Evolutionary conservation across 2,797 vertebrate genomes (phyloP).

Genomic region (Menidia menidia): DNA sequence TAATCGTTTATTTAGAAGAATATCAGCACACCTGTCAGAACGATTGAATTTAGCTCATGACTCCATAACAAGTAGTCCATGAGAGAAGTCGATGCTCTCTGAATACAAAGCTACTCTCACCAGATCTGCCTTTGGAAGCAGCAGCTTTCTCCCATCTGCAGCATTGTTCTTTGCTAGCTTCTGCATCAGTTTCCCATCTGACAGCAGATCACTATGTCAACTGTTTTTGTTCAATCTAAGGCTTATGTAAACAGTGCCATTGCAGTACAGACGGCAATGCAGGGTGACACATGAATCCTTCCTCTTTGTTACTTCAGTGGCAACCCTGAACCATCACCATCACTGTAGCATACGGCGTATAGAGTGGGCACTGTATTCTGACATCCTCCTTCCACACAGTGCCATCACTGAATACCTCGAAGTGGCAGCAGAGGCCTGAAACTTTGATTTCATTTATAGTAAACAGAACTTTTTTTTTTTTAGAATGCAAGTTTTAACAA

Average conservation of each 20-base stretch:
- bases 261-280: neutral
- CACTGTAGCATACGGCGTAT: conserved; percentile 21
- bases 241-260: neutral
- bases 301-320: conserved; percentile 29
- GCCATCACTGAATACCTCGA: conserved; percentile 29
- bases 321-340: conserved; percentile 16
- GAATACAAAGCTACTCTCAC: neutral
- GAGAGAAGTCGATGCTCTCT: neutral
- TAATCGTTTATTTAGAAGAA: too few species aligned
- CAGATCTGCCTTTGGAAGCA: too few species aligned
- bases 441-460: conserved; percentile 18
- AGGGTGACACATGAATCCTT: conserved; percentile 26
- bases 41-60: too few species aligned
- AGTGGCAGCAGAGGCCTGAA: conserved; percentile 12
- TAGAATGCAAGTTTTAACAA: too few species aligned
- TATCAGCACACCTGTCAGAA: too few species aligned
- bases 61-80: neutral
- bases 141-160: too few species aligned
- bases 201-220: neutral
- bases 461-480: conserved; percentile 3
- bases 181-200: neutral
- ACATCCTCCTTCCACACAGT: conserved; percentile 11
- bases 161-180: neutral
- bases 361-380: conserved; percentile 20
- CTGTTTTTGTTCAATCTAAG: neutral